phyloP scores from a whole-genome alignment of 2,888 invertebrate genomes.

The Marasmarcha lunaedactyla region DNA sequence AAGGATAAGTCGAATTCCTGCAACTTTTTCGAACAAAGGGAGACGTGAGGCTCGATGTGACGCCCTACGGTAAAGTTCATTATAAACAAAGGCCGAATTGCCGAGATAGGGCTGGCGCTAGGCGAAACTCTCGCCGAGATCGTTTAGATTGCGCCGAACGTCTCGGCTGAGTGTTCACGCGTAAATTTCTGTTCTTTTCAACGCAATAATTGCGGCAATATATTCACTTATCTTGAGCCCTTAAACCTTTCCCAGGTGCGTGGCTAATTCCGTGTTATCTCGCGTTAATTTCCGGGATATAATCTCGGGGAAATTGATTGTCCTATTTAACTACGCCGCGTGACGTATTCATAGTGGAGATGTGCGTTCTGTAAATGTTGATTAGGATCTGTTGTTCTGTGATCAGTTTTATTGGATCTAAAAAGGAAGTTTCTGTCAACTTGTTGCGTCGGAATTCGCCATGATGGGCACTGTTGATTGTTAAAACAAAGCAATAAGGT shows the following conservation, averaged over 20 bases:
- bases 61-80: not conserved
- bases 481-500: too few species aligned
- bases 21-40: conserved; percentile 38
- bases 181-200: conserved; percentile 40
- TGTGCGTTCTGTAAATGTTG: too few species aligned
- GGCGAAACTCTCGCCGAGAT: conserved; percentile 24
- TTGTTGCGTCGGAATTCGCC: too few species aligned
- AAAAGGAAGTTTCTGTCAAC: too few species aligned
- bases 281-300: conserved; percentile 47
- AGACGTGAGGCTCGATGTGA: not conserved
- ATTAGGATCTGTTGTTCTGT: too few species aligned
- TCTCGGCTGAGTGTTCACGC: conserved; percentile 37
- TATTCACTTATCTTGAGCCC: conserved; percentile 49
- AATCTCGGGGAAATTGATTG: conserved; percentile 51
- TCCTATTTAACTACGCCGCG: conserved; percentile 10
- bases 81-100: conserved; percentile 37
- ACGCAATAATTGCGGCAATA: conserved; percentile 42
- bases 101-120: conserved; percentile 27
- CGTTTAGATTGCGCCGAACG: conserved; percentile 43
- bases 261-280: conserved; percentile 50
- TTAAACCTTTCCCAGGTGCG: conserved; percentile 53
- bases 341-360: too few species aligned
- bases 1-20: conserved; percentile 8
- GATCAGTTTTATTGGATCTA: not conserved
- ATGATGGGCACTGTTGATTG: too few species aligned